Evolutionary conservation across 35 echinoderm and acorn worm genomes (phyloP).

Genomic region (Heliocidaris erythrogramma): DNA sequence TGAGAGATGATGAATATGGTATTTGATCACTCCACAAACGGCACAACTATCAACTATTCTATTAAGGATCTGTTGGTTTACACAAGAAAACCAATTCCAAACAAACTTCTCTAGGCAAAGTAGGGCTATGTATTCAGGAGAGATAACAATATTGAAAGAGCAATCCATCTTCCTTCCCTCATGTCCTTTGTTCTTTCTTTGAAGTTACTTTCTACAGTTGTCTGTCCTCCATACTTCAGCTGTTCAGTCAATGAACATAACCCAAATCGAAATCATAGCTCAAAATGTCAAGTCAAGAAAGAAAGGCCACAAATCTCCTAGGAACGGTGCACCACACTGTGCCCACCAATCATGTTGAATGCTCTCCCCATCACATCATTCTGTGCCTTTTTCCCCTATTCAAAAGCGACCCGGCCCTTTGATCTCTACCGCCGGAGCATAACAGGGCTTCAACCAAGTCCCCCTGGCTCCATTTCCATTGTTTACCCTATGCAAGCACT

Average conservation of each 20-base stretch:
- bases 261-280: conserved; percentile 43
- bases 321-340: conserved; percentile 24
- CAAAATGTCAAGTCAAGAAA: conserved; percentile 48
- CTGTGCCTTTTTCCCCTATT: conserved; percentile 24
- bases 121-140: background rate
- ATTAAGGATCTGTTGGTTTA: too few species aligned
- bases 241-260: conserved; percentile 48
- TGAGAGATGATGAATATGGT: too few species aligned
- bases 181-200: background rate
- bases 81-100: too few species aligned
- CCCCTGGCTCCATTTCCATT: conserved; percentile 51
- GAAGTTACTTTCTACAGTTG: conserved; percentile 26
- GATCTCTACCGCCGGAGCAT: conserved; percentile 41
- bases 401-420: conserved; percentile 33
- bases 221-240: conserved; percentile 9
- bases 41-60: too few species aligned
- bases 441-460: conserved; percentile 46
- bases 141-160: background rate
- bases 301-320: conserved; percentile 40
- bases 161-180: conserved; percentile 6
- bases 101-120: background rate
- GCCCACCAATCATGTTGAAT: conserved; percentile 51
- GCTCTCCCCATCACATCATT: conserved; percentile 54
- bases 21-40: too few species aligned
- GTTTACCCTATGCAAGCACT: conserved; percentile 55